These are phyloP conservation scores for Creontiades dilutus DNA, from an alignment of 2,888 invertebrate species.

Conservation along the genomic window DNA sequence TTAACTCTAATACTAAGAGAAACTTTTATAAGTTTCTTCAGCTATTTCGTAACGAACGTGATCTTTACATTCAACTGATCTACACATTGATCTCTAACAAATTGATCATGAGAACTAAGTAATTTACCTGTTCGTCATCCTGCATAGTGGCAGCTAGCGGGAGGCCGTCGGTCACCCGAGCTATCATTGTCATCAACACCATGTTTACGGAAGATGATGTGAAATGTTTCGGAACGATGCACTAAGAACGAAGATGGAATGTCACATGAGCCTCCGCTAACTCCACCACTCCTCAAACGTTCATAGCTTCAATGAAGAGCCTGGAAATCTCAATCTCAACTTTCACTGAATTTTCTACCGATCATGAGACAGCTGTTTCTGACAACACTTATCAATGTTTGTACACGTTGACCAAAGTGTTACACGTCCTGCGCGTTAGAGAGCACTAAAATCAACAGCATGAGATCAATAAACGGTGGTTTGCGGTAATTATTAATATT, in stretches of 20 bases:
- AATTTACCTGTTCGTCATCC: slow-evolving; percentile 83
- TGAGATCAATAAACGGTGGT: neutral
- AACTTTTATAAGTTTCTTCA: no score
- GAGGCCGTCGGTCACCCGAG: slow-evolving; percentile 93
- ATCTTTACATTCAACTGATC: no score
- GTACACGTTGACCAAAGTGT: slow-evolving; percentile 61
- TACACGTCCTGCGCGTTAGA: neutral
- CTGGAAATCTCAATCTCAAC: neutral
- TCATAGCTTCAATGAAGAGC: neutral
- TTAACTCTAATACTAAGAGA: no score
- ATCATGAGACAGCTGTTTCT: slow-evolving; percentile 61
- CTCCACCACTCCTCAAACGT: neutral
- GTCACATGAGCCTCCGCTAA: slow-evolving; percentile 33
- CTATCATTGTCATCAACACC: slow-evolving; percentile 99
- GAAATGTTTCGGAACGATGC: neutral
- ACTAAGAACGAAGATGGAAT: slow-evolving; percentile 24
- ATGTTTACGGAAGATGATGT: slow-evolving; percentile 80
- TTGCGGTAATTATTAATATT: neutral
- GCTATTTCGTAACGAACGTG: no score
- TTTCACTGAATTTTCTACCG: slow-evolving; percentile 17
- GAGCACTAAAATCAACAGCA: slow-evolving; percentile 13
- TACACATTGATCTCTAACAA: no score
- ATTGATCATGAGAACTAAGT: no score
- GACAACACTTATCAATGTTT: slow-evolving; percentile 58
- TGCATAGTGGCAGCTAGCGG: slow-evolving; percentile 91